These are phyloP conservation scores for Coryphaenoides rupestris DNA, from an alignment of 2,113 vertebrate species.

Conservation along the genomic window DNA sequence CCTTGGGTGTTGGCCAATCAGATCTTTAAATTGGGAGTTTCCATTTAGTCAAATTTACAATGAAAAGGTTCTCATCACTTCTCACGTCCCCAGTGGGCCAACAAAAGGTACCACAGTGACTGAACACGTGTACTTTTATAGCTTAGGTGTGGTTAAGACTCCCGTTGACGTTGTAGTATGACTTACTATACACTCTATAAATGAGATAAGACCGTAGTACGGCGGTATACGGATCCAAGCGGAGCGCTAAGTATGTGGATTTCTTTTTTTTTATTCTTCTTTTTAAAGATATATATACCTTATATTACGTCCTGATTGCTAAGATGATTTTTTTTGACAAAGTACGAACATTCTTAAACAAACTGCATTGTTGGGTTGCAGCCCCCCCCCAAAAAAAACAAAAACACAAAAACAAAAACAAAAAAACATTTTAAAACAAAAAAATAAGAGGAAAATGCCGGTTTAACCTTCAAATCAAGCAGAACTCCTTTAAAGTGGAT, in stretches of 20 bases:
- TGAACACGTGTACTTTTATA: constrained; percentile 18
- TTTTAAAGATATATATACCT: constrained; percentile 47
- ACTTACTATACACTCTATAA: constrained; percentile 48
- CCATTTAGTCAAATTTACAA: constrained; percentile 41
- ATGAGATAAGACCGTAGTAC: constrained; percentile 61
- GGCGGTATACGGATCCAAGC: constrained; percentile 41
- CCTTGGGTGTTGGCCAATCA: constrained; percentile 43
- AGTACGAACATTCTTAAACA: constrained; percentile 53
- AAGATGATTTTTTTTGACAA: constrained; percentile 43
- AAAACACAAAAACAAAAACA: background rate
- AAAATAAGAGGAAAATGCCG: constrained; percentile 35
- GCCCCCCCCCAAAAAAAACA: background rate
- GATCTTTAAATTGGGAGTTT: constrained; percentile 44
- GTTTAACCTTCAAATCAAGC: constrained; percentile 49
- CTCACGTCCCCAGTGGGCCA: constrained; percentile 43
- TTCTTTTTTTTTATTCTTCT: constrained; percentile 10
- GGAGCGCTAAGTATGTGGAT: constrained; percentile 50
- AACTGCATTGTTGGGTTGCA: constrained; percentile 53
- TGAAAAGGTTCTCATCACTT: constrained; percentile 35
- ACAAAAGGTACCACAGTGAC: constrained; percentile 39
- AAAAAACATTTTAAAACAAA: no score
- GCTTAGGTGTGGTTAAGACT: constrained; percentile 28
- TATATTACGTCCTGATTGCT: constrained; percentile 51
- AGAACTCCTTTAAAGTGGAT: constrained; percentile 35
- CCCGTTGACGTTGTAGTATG: constrained; percentile 41